These are phyloP conservation scores for Peromyscus californicus DNA, from an alignment of 2,113 vertebrate species.

Conservation along the genomic window DNA sequence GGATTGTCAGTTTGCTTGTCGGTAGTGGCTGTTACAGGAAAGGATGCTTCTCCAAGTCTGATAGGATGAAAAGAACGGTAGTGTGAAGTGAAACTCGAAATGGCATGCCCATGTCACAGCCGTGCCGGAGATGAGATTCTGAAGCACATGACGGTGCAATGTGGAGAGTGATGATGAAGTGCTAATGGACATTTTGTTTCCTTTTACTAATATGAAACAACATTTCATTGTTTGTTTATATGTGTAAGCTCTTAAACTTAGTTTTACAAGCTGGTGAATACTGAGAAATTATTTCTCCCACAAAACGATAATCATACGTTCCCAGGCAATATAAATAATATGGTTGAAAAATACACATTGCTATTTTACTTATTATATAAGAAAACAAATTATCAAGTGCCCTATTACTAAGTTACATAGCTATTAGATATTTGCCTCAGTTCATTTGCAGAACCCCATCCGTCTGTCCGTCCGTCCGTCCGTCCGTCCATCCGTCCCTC, in stretches of 20 bases:
- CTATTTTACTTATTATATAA: constrained; percentile 96
- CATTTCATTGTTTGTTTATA: constrained; percentile 96
- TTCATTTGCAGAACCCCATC: constrained; percentile 90
- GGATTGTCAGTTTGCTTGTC: background rate
- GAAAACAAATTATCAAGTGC: constrained; percentile 98
- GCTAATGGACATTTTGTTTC: background rate
- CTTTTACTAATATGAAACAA: background rate
- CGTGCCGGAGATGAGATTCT: background rate
- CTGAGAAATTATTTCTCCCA: constrained; percentile 87
- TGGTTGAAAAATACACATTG: constrained; percentile 96
- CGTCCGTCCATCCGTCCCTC: background rate
- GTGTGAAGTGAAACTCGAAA: background rate
- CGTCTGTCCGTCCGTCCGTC: accelerated
- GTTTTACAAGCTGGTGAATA: constrained; percentile 96
- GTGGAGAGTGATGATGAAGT: background rate
- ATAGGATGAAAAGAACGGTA: background rate
- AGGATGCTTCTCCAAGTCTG: background rate
- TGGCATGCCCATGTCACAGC: background rate
- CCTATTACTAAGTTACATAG: constrained; percentile 98
- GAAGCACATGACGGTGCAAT: background rate
- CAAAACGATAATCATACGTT: constrained; percentile 98
- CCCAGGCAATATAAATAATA: constrained; percentile 99
- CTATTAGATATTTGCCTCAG: constrained; percentile 94
- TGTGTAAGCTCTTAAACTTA: constrained; percentile 94
- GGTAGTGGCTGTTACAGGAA: background rate